Base-by-base conservation (phyloP, 2,797 vertebrate species). In the Tokudaia muenninki region DNA sequence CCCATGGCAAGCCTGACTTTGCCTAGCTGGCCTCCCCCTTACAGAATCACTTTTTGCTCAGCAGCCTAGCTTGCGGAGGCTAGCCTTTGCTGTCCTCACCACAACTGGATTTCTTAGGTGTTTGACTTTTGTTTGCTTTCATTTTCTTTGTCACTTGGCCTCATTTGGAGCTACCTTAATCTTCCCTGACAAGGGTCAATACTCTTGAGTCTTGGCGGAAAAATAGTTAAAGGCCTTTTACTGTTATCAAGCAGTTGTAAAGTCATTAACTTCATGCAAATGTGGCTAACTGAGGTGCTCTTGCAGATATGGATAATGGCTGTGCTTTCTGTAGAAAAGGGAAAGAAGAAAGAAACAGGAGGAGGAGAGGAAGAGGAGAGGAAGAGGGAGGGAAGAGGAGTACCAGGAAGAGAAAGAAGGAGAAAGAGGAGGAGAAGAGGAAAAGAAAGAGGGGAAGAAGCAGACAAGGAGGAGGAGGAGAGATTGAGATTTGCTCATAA, bases 41-140 rank as follows among this genome's bases (percentile, higher is more conserved):
- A 37, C 3, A 91, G 80, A 87, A n/a, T 1, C 34, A 50, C 6
- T 34, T 24, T 80, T 59, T 21, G 87, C 52, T 22, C 16, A n/a
- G 21, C 31, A 63, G 22, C 24, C 5, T 7, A 8, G 21, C 2
- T 57, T 9, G 22, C 50, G 94, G 17, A 24, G 19, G 19, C 13
- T 78, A 72, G 44, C 4, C 26, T 78, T 75, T 87, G 34, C 50
- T 84, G 1, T 21, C 37, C 29, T 91, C 8, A 0, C 22, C 9
- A 59, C 19, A 16, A 47, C 37, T 88, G 47, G 34, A 84, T 87
- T 94, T 95, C 34, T 29, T 70, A 44, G 21, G 14, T 10, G 41
- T 84, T 96, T 86, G 19, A 2, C 11, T 3, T 93, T 92, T 82
- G 11, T 19, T 92, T 88, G 29, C 75, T 50, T 78, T 17, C 17